Evolutionary conservation across 2,888 invertebrate genomes (phyloP).

Genomic region (Phrixothrix hirtus): DNA sequence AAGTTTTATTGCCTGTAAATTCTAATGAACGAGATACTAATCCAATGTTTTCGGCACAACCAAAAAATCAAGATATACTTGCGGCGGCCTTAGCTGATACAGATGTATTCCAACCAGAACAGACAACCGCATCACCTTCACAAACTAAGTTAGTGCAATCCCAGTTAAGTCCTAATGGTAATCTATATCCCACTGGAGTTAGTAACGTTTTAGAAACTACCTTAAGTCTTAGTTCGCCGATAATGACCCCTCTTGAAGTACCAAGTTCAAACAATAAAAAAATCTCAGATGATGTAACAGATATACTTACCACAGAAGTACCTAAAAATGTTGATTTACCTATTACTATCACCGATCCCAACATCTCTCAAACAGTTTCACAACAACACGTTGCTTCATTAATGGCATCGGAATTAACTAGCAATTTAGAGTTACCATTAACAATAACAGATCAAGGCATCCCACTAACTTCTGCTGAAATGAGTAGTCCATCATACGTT

Average conservation of each 20-base stretch:
- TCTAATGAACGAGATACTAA: slow-evolving; percentile 46
- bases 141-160: slow-evolving; percentile 58
- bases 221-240: slow-evolving; percentile 74
- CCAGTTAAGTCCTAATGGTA: slow-evolving; percentile 64
- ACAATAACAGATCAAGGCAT: slow-evolving; percentile 72
- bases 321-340: slow-evolving; percentile 75
- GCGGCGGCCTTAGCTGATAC: slow-evolving; percentile 77
- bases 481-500: slow-evolving; percentile 50
- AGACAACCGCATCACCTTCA: slow-evolving; percentile 38
- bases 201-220: slow-evolving; percentile 76
- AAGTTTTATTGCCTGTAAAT: slow-evolving; percentile 45
- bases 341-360: slow-evolving; percentile 76
- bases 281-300: slow-evolving; percentile 48
- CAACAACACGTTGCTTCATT: slow-evolving; percentile 50
- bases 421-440: slow-evolving; percentile 68
- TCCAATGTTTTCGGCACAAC: slow-evolving; percentile 48
- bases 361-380: slow-evolving; percentile 63
- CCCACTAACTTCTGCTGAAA: slow-evolving; percentile 49
- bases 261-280: slow-evolving; percentile 60
- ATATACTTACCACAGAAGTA: slow-evolving; percentile 53
- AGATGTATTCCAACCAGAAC: slow-evolving; percentile 68
- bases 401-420: slow-evolving; percentile 45
- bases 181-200: slow-evolving; percentile 62
- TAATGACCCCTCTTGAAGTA: slow-evolving; percentile 80
- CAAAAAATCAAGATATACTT: slow-evolving; percentile 69